Evolutionary conservation across 2,888 invertebrate species (phyloP), one percentile per base, ranked within the genome.

Genomic region (Apamea sordens): DNA sequence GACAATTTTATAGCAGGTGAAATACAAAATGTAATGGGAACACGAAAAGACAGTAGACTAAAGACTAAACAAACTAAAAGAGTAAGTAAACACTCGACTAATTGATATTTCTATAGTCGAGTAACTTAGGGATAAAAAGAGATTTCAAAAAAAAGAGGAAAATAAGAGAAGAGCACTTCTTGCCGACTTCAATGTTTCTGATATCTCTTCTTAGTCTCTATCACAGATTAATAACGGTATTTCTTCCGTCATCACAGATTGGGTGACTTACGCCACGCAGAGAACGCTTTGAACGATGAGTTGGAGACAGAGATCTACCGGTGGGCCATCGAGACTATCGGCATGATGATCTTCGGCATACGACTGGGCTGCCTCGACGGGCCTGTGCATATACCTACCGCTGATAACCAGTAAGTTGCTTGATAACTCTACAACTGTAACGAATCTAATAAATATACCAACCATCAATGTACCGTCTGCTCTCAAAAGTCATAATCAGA

Each of bases 351-450:
- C 73, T 94, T 96, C 76, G 96, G 97, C 53, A 93, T 94, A 76
- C 89, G 97, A 5, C 91, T 96, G 5, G 97, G 96, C n/a, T 96
- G 97, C 76, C 88, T 97, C 47, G 94, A 95, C 6, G 97, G 96
- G 0, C 77, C 92, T 0, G 94, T 93, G 0, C 95, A 95, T 71
- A 89, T 94, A 1, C 95, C 96, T 7, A 93, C 92, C 7, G 84
- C 89, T 32, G 93, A 95, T 0, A 95, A 93, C 82, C 94, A 93
- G 96, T 96, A 89, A 89, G 85, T 79, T 32, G 28, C 2, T 44
- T 18, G 18, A 28, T 13, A 8, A 21, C 28, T 36, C 8, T n/a
- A n/a, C 41, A 36, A 36, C 36, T 5, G 4, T 36, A 36, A 36
- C 36, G 36, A 36, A 36, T 36, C 5, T 36, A 36, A 5, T 36